phyloP scores from a whole-genome alignment of 2,888 invertebrate genomes.

The Drosophila prostipennis region DNA sequence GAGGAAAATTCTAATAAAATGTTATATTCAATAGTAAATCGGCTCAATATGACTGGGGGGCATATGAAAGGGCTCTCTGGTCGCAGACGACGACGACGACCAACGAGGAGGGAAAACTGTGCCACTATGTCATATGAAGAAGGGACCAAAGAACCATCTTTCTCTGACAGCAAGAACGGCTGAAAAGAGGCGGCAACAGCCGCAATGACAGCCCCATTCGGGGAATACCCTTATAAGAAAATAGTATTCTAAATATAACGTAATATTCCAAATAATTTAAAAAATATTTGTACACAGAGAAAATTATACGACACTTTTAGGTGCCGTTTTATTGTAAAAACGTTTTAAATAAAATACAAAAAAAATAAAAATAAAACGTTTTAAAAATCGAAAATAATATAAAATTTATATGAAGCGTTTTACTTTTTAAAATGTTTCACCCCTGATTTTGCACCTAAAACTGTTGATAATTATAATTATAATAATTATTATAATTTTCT shows the following conservation, averaged over 20 bases:
- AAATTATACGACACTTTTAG: no score
- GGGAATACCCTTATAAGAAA: background rate
- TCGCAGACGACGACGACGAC: slow-evolving; percentile 12
- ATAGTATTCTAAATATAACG: background rate
- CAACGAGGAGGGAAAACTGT: slow-evolving; percentile 58
- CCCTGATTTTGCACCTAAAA: no score
- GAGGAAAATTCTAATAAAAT: slow-evolving; percentile 74
- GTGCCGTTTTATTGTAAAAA: no score
- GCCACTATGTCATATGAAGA: slow-evolving; percentile 69
- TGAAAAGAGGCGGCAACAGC: slow-evolving; percentile 15
- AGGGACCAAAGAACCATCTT: slow-evolving; percentile 37
- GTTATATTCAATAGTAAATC: slow-evolving; percentile 81
- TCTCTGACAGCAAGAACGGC: slow-evolving; percentile 29
- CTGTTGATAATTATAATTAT: no score
- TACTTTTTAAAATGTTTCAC: no score
- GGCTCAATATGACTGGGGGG: slow-evolving; percentile 66
- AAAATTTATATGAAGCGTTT: no score
- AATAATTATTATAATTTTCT: no score
- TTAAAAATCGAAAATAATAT: no score
- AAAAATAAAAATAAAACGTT: no score
- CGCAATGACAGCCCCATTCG: slow-evolving; percentile 7
- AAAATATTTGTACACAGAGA: no score
- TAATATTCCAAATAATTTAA: no score
- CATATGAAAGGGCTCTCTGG: slow-evolving; percentile 42
- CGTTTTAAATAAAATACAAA: no score